Percentiles rank a stretch among this genome's conserved stretches.
Evolutionary conservation across 2,797 vertebrate species (phyloP).

Genomic region (Anas flavirostris): DNA sequence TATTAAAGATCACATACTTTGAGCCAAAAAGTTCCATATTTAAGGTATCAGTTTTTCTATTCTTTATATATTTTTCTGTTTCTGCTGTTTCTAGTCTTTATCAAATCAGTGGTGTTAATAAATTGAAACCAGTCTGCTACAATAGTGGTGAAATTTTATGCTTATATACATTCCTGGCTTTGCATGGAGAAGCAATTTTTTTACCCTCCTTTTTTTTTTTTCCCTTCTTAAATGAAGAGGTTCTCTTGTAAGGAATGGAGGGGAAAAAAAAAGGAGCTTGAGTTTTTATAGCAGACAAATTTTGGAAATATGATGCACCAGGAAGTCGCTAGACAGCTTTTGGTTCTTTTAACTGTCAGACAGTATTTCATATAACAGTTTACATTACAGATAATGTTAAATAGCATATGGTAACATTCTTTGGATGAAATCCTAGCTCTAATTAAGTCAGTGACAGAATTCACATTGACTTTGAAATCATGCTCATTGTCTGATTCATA

Average conservation of each 20-base stretch:
- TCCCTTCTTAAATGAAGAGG: neutral
- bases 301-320: neutral
- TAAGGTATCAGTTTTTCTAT: neutral
- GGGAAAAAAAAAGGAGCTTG: neutral
- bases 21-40: neutral
- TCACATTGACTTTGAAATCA: neutral
- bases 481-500: neutral
- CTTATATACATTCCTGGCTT: neutral
- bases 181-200: neutral
- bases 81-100: neutral
- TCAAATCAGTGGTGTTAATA: neutral
- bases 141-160: neutral
- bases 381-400: slow-evolving; percentile 23
- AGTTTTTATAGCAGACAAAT: neutral
- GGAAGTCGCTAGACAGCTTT: neutral
- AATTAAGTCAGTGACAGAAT: neutral
- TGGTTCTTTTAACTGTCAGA: neutral
- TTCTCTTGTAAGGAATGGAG: neutral
- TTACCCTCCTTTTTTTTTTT: neutral
- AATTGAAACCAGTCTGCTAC: neutral
- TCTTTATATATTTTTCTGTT: neutral
- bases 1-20: neutral
- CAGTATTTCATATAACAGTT: slow-evolving; percentile 37
- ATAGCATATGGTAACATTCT: slow-evolving; percentile 18
- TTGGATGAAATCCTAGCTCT: slow-evolving; percentile 4